Percentiles rank a stretch among this genome's conserved stretches.
Conservation (phyloP, 2,797 vertebrate species). For the Mormyrus proboscirostris region DNA sequence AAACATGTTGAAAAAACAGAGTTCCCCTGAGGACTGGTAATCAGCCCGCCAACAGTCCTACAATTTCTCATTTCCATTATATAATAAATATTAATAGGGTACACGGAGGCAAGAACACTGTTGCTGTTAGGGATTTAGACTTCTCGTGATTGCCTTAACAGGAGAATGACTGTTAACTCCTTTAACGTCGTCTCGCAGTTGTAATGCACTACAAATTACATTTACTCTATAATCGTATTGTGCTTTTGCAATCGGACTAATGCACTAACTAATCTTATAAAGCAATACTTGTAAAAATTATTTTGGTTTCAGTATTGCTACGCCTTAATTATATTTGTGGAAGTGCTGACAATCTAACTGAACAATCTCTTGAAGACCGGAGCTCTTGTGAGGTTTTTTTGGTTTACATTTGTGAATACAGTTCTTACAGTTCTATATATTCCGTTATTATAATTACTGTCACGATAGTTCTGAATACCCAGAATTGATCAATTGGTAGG, state of each 20-base stretch:
- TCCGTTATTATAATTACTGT: background rate
- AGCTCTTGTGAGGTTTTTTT: background rate
- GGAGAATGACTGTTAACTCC: constrained; percentile 33
- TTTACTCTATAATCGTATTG: background rate
- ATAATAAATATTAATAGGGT: constrained; percentile 20
- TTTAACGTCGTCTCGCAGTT: constrained; percentile 26
- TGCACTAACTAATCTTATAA: background rate
- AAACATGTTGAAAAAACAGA: background rate
- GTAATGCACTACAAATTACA: background rate
- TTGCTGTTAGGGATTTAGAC: constrained; percentile 25
- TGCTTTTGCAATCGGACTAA: background rate
- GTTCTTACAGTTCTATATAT: background rate
- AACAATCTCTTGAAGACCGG: background rate
- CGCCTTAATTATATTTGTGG: background rate
- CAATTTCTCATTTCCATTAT: constrained; percentile 39
- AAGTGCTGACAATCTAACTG: background rate
- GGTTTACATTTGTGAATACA: background rate
- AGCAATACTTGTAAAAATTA: background rate
- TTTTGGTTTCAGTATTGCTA: background rate
- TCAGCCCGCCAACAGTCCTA: constrained; percentile 52
- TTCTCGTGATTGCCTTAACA: constrained; percentile 21
- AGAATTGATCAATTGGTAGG: background rate
- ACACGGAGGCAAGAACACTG: constrained; percentile 23
- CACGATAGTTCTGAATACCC: background rate
- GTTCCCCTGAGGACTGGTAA: constrained; percentile 23